Percentiles rank a stretch among this genome's conserved stretches.
Conservation (phyloP, 2,113 vertebrate species). For the Haliaeetus leucogaster region DNA sequence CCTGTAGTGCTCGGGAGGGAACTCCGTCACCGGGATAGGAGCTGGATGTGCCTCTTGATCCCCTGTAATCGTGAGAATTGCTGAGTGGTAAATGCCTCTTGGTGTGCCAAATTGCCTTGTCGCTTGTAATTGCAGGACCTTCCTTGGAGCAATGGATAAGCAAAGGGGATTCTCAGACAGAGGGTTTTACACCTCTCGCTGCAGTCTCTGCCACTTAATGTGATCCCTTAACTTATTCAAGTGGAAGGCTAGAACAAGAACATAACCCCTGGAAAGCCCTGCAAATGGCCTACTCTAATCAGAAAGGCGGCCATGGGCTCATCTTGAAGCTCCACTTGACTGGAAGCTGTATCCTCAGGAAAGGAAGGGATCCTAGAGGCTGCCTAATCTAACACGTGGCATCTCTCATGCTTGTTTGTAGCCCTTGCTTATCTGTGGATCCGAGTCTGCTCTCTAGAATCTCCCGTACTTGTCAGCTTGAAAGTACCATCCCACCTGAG, state of each 20-base stretch:
- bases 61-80: background rate
- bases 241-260: background rate
- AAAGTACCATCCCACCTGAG: background rate
- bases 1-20: background rate
- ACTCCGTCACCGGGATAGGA: background rate
- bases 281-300: background rate
- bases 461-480: background rate
- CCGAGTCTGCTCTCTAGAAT: background rate
- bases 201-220: background rate
- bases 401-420: background rate
- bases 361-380: background rate
- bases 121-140: background rate
- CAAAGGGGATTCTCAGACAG: background rate
- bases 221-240: background rate
- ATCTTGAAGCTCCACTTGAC: background rate
- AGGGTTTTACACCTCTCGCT: background rate
- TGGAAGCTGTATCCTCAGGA: background rate
- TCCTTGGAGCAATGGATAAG: background rate
- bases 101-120: background rate
- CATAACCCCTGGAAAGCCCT: background rate
- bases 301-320: background rate
- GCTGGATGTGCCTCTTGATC: rapidly evolving
- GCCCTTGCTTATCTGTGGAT: background rate
- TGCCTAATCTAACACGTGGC: background rate
- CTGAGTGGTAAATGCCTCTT: background rate